Percentiles rank a stretch among this genome's conserved stretches.
Evolutionary conservation across 2,888 invertebrate species (phyloP).

Genomic region (Alentia gelatinosa): DNA sequence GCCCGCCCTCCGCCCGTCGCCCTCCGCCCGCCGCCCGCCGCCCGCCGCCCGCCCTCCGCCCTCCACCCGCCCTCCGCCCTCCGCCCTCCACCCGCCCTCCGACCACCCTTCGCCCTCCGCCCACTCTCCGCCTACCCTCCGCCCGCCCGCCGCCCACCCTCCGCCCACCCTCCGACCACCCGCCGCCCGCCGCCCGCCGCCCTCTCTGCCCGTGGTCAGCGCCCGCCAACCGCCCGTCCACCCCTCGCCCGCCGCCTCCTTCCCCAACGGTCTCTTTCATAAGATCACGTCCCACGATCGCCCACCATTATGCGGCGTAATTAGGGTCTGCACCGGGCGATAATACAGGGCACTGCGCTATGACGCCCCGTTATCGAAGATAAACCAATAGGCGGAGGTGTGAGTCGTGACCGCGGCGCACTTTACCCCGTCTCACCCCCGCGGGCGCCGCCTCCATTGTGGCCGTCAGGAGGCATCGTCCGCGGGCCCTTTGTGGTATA

Average conservation of each 20-base stretch:
- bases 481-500: not conserved
- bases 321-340: conserved; percentile 22
- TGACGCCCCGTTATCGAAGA: not conserved
- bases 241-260: not conserved
- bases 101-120: not conserved
- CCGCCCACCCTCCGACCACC: not conserved
- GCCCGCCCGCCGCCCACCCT: too few relatives aligned
- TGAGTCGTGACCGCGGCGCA: not conserved
- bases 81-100: not conserved
- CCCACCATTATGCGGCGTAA: not conserved
- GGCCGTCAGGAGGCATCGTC: conserved; percentile 15
- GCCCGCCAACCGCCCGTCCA: not conserved
- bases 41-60: not conserved
- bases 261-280: not conserved
- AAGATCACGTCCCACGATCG: not conserved
- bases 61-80: not conserved
- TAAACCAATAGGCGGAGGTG: conserved; percentile 18
- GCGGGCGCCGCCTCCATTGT: not conserved
- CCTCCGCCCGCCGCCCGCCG: too few relatives aligned
- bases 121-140: too few relatives aligned
- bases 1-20: too few relatives aligned
- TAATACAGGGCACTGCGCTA: not conserved
- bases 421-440: not conserved
- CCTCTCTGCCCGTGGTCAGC: not conserved
- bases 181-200: not conserved